Evolutionary conservation across 2,888 invertebrate genomes (phyloP), one percentile per base, ranked within the genome.

Genomic region (Podabrus alpinus): DNA sequence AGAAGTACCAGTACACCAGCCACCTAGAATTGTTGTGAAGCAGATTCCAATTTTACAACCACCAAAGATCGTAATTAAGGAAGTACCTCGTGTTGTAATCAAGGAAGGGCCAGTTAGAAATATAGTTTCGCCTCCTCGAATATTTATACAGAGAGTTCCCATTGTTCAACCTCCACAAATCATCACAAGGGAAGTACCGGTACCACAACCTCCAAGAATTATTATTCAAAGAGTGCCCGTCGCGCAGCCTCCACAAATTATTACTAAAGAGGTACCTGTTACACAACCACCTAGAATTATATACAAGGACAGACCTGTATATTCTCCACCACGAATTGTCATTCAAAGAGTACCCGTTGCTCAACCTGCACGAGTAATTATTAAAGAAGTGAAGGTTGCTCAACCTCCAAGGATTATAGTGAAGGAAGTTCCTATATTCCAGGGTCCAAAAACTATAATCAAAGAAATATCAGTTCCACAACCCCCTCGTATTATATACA

Each of bases 1-100:
- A 59, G 67, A 66, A 7, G 61, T 72, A 61, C 68, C 25, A 29
- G 17, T 66, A 67, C 16, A 19, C 1, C 62, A 64, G n/a, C 45
- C 73, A n/a, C 66, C 73, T 24, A 17, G 69, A 66, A 69, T 73
- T 19, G 15, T 73, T 17, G 17, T 68, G n/a, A 72, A 72, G 15
- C 16, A 72, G 10, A 64, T 72, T 19, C 67, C 67, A 16, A 17
- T 71, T 7, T 71, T 69, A 9, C 17, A 21, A 21, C 66, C 21
- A 68, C 68, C 68, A 15, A 16, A 13, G 16, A n/a, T 24, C 11
- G 17, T 68, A n/a, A 24, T 66, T 24, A 66, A 66, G 11, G 19
- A 19, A 66, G 66, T 66, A 24, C 66, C 66, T n/a, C 45, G 45
- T 2, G 19, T 71, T 11, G 24, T 74, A 10, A 17, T 69, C 11